These are phyloP conservation scores for Misgurnus anguillicaudatus DNA, from an alignment of 2,113 vertebrate genomes.

Conservation along the genomic window DNA sequence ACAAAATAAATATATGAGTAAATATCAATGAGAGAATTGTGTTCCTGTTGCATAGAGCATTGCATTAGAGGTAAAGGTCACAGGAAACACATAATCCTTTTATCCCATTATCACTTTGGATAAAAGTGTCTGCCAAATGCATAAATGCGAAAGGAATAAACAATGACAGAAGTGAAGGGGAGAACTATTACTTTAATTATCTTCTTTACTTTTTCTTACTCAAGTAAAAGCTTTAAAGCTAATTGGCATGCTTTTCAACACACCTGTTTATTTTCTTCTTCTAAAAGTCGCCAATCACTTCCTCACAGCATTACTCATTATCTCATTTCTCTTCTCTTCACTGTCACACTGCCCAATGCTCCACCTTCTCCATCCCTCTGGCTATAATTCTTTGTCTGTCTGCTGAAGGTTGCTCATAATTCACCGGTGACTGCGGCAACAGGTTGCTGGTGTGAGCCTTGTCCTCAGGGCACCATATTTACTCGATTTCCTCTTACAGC, in stretches of 20 bases:
- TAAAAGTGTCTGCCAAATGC: too few species aligned
- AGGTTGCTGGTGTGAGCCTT: slow-evolving; percentile 27
- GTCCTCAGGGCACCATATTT: slow-evolving; percentile 10
- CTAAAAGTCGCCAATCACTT: slow-evolving; percentile 8
- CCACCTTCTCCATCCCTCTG: neutral
- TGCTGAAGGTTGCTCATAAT: slow-evolving; percentile 44
- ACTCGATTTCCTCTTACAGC: neutral
- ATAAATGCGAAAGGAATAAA: too few species aligned
- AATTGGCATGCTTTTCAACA: slow-evolving; percentile 24
- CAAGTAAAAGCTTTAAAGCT: slow-evolving; percentile 22
- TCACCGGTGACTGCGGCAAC: slow-evolving; percentile 27
- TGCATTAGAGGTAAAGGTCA: too few species aligned
- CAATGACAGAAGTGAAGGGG: too few species aligned
- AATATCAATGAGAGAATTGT: too few species aligned
- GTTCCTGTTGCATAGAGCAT: too few species aligned
- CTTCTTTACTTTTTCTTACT: neutral
- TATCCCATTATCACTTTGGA: too few species aligned
- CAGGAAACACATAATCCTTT: too few species aligned
- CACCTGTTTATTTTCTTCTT: slow-evolving; percentile 18
- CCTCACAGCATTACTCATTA: neutral
- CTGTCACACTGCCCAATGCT: neutral
- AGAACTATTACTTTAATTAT: neutral
- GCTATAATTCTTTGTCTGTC: slow-evolving; percentile 20
- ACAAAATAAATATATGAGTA: too few species aligned
- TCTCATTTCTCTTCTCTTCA: neutral